Evolutionary conservation across 1,140 invertebrate genomes (phyloP), one percentile per base, ranked within the genome.

Genomic region (Aphaenogaster ashmeadi): DNA sequence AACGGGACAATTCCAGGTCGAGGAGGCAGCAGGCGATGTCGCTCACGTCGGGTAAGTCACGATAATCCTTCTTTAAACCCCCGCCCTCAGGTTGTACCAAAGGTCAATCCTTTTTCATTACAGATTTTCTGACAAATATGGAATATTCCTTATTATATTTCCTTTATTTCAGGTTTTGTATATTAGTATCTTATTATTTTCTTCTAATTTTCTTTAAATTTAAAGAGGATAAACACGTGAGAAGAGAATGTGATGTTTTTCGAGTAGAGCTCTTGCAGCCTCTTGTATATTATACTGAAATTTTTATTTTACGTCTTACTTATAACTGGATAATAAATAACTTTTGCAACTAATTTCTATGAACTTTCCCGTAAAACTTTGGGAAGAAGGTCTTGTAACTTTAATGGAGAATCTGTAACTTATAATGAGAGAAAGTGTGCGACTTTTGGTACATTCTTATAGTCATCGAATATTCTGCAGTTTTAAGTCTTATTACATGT

Each of bases 11-110:
- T 5, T 92, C 94, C 50, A 93, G 92, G 79, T 91, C 92, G 41
- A 92, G 93, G 84, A 86, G 94, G 58, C 93, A 94, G 54, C 93
- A 94, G 67, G 71, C 96, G 94, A 90, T 96, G 96, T 95, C 95
- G 93, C 91, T 96, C 95, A 92, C 93, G 38, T 95, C 94, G 77
- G 96, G 96, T 97, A 93, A 96, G 96, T 96, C 52, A 66, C 62
- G 33, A 7, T 88, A 6, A 71, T 91, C 13, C 80, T 67, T 47
- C 36, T 66, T 36, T 6, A 18, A 21, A 69, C 11, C 5, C 5
- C 5, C 36, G 62, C 1, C 21, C 7, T 21, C 8, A 15, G 18
- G 11, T 33, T 33, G 0, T 36, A 15, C n/a, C 8, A 52, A 54
- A 74, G 5, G 71, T 38, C 13, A n/a, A 18, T 74, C 9, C 8